Evolutionary conservation across 2,888 invertebrate genomes (phyloP), one percentile per base, ranked within the genome.

Genomic region (Philaethria dido): DNA sequence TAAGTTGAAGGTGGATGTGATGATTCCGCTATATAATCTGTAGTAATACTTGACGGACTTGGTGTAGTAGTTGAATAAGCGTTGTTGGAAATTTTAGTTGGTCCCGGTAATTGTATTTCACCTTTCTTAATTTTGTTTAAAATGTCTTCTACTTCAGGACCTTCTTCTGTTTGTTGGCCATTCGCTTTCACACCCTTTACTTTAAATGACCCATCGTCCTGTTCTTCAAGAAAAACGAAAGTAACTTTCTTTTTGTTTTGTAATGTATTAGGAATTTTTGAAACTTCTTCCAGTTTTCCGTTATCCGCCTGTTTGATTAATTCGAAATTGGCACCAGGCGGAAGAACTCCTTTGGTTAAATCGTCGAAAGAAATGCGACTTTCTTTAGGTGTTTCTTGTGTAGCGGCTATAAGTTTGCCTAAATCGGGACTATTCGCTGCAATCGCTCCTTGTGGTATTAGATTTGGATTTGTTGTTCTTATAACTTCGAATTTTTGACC

Each of bases 101-200:
- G 93, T 5, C 96, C 95, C 0, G 97, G 97, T 59, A 97, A 79
- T 79, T 97, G 96, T 33, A 97, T 94, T 80, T 97, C 97, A 0
- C 97, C 97, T 61, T 95, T 95, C 80, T 96, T 96, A 61, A 97
- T 96, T 79, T 94, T 95, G 71, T 96, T 95, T 55, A 97, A 91
- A 75, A 97, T 97, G 1, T 95, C 96, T 75, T 97, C 96, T 0
- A 97, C 96, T 79, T 97, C 96, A 3, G 95, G 94, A 0, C 94
- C 94, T 57, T 95, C 95, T 73, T 94, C 95, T 0, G 94, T 93
- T 79, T 95, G 94, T 74, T 94, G 95, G 61, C 95, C 95, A 76
- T 96, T 97, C 0, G 97, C 96, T 87, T 96, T 96, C 0, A 97
- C 95, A 1, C 97, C 97, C 82, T 97, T 96, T 0, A 97, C 97